A percentile compares a stretch with the other conserved stretches of the same genome.
Evolutionary conservation across 2,888 invertebrate species (phyloP).

Genomic region (Lepetodrilus schrolli): DNA sequence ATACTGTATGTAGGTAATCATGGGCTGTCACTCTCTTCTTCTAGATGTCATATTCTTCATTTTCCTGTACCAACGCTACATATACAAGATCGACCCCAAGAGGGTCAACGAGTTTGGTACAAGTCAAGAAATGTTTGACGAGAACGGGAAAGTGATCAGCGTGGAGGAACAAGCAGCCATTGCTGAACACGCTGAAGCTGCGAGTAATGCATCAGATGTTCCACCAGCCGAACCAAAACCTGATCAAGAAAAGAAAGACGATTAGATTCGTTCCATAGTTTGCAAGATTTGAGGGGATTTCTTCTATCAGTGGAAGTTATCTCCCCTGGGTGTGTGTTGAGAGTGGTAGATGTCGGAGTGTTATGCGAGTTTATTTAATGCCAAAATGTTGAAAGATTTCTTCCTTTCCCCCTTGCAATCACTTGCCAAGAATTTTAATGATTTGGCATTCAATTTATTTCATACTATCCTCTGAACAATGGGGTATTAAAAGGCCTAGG

Average conservation of each 20-base stretch:
- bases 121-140: constrained; percentile 89
- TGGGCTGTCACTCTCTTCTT: background rate
- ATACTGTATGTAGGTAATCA: background rate
- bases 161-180: constrained; percentile 14
- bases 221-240: constrained; percentile 42
- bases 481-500: too few relatives aligned
- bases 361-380: too few relatives aligned
- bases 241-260: constrained; percentile 62
- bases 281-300: too few relatives aligned
- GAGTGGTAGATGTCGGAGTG: too few relatives aligned
- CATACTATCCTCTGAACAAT: too few relatives aligned
- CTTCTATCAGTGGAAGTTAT: too few relatives aligned
- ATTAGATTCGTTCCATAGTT: too few relatives aligned
- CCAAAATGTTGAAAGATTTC: too few relatives aligned
- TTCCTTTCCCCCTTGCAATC: too few relatives aligned
- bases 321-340: too few relatives aligned
- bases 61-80: constrained; percentile 98
- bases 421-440: too few relatives aligned
- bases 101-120: constrained; percentile 99
- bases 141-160: constrained; percentile 49
- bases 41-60: constrained; percentile 98
- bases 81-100: constrained; percentile 95
- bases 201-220: constrained; percentile 24
- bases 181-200: background rate
- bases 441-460: too few relatives aligned